Conservation (phyloP, 2,797 vertebrate species). For the Epinephelus coioides region DNA sequence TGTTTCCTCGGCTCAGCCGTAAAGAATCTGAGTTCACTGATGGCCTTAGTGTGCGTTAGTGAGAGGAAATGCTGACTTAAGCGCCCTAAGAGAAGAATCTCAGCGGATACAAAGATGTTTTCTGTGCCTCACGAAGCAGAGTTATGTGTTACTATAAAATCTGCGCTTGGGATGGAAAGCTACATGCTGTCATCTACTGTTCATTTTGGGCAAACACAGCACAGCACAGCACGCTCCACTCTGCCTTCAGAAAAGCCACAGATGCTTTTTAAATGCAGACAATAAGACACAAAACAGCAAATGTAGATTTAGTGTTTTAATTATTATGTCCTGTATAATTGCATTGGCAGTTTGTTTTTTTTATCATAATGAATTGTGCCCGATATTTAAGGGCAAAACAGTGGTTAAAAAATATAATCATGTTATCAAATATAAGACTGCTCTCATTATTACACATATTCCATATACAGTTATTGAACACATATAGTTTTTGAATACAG, state of each 20-base stretch:
- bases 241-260: background rate
- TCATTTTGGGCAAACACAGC: constrained; percentile 43
- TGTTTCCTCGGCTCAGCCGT: constrained; percentile 17
- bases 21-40: constrained; percentile 30
- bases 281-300: constrained; percentile 21
- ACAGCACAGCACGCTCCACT: too few species aligned
- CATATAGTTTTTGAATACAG: constrained; percentile 23
- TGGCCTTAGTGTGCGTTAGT: background rate
- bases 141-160: background rate
- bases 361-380: constrained; percentile 34
- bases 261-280: background rate
- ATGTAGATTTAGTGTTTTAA: constrained; percentile 63
- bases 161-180: constrained; percentile 17
- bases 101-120: constrained; percentile 14
- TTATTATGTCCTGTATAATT: constrained; percentile 42
- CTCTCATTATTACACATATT: constrained; percentile 23
- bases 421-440: constrained; percentile 5
- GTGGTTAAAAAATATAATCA: constrained; percentile 11
- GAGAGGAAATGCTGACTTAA: too few species aligned
- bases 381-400: constrained; percentile 6
- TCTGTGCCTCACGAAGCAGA: constrained; percentile 3
- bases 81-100: constrained; percentile 28
- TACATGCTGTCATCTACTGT: constrained; percentile 69
- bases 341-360: constrained; percentile 25
- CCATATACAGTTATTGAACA: constrained; percentile 12